These are phyloP conservation scores for Ganaspis sp. DNA, from an alignment of 1,140 invertebrate species.

Conservation along the genomic window DNA sequence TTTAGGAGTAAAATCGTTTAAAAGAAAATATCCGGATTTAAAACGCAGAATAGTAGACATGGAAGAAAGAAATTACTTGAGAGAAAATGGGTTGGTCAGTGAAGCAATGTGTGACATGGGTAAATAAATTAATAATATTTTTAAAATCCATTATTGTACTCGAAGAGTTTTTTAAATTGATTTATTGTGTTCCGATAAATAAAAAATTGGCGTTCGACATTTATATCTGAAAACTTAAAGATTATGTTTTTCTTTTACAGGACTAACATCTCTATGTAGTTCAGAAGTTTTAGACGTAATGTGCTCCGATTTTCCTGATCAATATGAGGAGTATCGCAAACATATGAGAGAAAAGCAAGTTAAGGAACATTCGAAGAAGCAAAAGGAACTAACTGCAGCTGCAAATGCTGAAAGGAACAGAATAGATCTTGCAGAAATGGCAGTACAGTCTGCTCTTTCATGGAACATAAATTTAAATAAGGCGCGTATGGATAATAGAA, in stretches of 20 bases:
- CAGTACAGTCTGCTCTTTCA: constrained; percentile 89
- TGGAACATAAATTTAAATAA: constrained; percentile 94
- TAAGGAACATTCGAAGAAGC: constrained; percentile 83
- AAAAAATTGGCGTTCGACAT: too few species aligned
- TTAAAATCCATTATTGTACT: too few species aligned
- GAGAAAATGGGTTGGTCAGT: constrained; percentile 89
- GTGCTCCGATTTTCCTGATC: constrained; percentile 95
- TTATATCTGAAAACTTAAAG: constrained; percentile 12
- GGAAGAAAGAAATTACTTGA: constrained; percentile 92
- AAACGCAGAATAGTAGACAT: constrained; percentile 89
- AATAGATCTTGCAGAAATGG: constrained; percentile 88
- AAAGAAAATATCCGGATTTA: constrained; percentile 95
- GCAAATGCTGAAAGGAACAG: constrained; percentile 76
- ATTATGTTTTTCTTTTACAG: constrained; percentile 67
- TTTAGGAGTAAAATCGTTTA: constrained; percentile 95
- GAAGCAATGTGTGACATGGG: constrained; percentile 95
- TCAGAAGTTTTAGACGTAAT: constrained; percentile 96
- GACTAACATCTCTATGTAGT: constrained; percentile 92
- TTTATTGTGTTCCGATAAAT: too few species aligned
- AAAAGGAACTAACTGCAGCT: constrained; percentile 78
- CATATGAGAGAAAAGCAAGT: constrained; percentile 88
- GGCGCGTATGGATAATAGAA: constrained; percentile 82
- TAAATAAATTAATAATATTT: constrained; percentile 65
- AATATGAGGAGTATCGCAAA: constrained; percentile 94
- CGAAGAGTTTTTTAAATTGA: too few species aligned